Percentiles rank a stretch among this genome's conserved stretches.
phyloP scores from a whole-genome alignment of 1,140 invertebrate species.

The Neotoxoptera formosana region DNA sequence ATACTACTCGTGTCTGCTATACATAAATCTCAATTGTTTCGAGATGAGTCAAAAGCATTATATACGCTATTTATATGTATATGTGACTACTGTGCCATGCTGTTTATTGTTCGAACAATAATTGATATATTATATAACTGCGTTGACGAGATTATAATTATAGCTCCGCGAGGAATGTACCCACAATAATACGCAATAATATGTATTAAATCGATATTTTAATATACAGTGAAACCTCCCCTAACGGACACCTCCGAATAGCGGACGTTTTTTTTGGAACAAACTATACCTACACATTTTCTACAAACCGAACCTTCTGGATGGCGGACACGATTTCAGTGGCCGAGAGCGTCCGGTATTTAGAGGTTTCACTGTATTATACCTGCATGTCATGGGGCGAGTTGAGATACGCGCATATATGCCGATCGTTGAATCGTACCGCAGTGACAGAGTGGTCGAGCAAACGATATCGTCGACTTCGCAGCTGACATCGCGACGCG shows the following conservation, averaged over 20 bases:
- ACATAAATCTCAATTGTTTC: conserved; percentile 11
- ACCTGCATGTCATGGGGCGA: not conserved
- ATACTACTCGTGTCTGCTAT: not conserved
- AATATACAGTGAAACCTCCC: no score
- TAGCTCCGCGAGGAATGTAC: not conserved
- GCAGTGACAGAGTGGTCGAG: not conserved
- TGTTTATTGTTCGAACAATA: not conserved
- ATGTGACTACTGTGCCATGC: not conserved
- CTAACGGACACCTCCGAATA: no score
- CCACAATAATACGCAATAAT: not conserved
- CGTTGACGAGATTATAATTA: not conserved
- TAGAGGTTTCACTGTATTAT: not conserved
- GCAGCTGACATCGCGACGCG: not conserved
- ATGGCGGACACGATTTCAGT: no score
- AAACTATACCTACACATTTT: no score
- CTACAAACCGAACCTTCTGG: no score
- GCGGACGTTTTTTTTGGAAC: no score
- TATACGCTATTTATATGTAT: not conserved
- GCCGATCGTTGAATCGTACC: not conserved
- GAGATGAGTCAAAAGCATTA: not conserved
- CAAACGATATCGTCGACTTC: not conserved
- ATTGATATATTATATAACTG: not conserved
- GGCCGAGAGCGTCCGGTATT: no score
- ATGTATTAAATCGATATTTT: not conserved
- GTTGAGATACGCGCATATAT: not conserved